Evolutionary conservation across 1,140 invertebrate genomes (phyloP).

Genomic region (Tetragonula clypearis): DNA sequence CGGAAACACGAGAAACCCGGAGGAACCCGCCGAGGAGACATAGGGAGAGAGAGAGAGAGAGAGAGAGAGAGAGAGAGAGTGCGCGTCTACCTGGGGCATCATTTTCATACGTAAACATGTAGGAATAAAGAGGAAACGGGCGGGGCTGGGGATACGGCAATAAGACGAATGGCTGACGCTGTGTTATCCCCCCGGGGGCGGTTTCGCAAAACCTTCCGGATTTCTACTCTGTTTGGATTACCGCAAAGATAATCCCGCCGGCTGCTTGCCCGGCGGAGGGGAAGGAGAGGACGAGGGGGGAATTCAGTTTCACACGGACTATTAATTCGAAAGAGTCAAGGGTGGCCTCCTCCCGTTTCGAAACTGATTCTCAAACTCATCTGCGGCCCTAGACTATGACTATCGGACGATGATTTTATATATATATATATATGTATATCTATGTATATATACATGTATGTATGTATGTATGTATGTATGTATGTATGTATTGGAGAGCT

Average conservation of each 20-base stretch:
- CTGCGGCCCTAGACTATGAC: no score
- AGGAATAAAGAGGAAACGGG: conserved; percentile 44
- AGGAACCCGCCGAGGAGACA: conserved; percentile 41
- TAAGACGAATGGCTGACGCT: conserved; percentile 56
- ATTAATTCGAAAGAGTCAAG: conserved; percentile 43
- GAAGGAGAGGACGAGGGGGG: no score
- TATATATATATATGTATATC: no score
- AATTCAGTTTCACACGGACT: conserved; percentile 43
- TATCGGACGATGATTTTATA: no score
- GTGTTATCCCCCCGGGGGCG: background rate
- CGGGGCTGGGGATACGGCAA: conserved; percentile 41
- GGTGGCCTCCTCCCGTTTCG: background rate
- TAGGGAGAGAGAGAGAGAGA: no score
- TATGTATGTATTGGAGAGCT: no score
- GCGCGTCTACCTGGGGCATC: conserved; percentile 45
- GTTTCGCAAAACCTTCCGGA: conserved; percentile 5
- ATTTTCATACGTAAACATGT: conserved; percentile 70
- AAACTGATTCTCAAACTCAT: background rate
- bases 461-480: no score
- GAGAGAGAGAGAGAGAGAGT: background rate
- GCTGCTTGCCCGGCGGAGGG: no score
- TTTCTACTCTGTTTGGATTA: conserved; percentile 43
- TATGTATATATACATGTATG: no score
- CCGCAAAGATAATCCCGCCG: conserved; percentile 46
- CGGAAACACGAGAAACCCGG: conserved; percentile 42